Base-by-base conservation (phyloP, 2,797 vertebrate genomes). In the Malurus splendens region DNA sequence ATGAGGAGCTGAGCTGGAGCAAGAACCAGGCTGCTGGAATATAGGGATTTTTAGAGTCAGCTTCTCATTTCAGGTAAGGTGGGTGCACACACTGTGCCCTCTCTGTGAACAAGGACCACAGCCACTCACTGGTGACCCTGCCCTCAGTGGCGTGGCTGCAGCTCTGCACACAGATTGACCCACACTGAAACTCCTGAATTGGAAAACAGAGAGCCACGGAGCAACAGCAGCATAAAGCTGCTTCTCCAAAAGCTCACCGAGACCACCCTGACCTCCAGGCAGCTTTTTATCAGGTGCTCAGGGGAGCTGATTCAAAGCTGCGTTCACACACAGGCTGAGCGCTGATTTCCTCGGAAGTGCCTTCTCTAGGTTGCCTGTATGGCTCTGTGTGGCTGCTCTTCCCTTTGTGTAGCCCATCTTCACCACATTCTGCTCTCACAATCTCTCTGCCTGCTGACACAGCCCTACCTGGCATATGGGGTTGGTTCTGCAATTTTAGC, bases 61-160 rank as follows among this genome's bases (percentile, higher is more conserved):
- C 14, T 30, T 62, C 44, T 62, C 7, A 0, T 59, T 68, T 42
- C 87, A 87, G 68, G 48, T 18, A 18, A 42, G 54, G 70, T 1
- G 0, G 44, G 44, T 41, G 51, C 62, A 81, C 47, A 61, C 0
- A 1, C 70, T 38, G 56, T 77, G 80, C 86, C 87, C 76, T 68
- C 55, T 47, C 32, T 32, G 25, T 62, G 80, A 25, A 33, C 54
- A 3, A 6, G 66, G 47, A 70, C 89, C 66, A 16, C 28, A 17
- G 54, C 0, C 0, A 47, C 50, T 61, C 75, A 7, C 24, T 18
- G 60, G 8, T 1, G 0, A 24, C 0, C 0, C 14, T 4, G 57
- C 51, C 64, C 45, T 44, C 90, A 65, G 51, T 6, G 4, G 5
- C 1, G 18, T 2, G 30, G 61, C 6, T 61, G 76, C 54, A 32